These are phyloP conservation scores for Rutpela maculata DNA, from an alignment of 2,888 invertebrate genomes.

Conservation along the genomic window DNA sequence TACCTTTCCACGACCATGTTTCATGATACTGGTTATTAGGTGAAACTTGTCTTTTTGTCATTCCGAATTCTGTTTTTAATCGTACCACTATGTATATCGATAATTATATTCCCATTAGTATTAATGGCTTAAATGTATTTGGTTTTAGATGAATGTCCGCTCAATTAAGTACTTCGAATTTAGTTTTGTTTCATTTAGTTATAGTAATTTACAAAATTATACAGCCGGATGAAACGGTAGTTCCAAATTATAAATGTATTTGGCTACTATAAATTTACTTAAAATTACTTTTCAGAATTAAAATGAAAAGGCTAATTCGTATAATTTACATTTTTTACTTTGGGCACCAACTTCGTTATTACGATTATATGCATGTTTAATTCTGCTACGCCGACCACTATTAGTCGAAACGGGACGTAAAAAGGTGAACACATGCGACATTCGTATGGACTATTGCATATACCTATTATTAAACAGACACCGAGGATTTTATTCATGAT, in stretches of 20 bases:
- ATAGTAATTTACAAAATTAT: constrained; percentile 58
- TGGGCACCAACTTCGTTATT: constrained; percentile 10
- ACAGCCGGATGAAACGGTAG: constrained; percentile 53
- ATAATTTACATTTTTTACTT: constrained; percentile 36
- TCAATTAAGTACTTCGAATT: constrained; percentile 54
- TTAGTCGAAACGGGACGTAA: no score
- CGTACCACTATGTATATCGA: constrained; percentile 47
- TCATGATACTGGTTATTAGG: constrained; percentile 51
- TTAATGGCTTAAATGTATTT: constrained; percentile 64
- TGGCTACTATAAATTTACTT: constrained; percentile 54
- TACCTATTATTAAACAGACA: not conserved
- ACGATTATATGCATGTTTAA: constrained; percentile 40
- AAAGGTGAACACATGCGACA: no score
- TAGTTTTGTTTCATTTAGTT: constrained; percentile 61
- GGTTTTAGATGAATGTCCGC: constrained; percentile 61
- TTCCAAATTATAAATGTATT: constrained; percentile 56
- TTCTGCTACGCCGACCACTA: constrained; percentile 18
- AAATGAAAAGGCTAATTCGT: constrained; percentile 43
- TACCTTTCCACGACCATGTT: constrained; percentile 34
- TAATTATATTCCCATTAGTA: constrained; percentile 64
- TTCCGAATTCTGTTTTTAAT: constrained; percentile 59
- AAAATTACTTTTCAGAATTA: constrained; percentile 48
- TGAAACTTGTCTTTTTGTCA: constrained; percentile 61
- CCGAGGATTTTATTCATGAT: not conserved
- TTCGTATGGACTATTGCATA: no score